Base-by-base conservation (phyloP, 2,888 invertebrate species). In the Spisula subtruncata region DNA sequence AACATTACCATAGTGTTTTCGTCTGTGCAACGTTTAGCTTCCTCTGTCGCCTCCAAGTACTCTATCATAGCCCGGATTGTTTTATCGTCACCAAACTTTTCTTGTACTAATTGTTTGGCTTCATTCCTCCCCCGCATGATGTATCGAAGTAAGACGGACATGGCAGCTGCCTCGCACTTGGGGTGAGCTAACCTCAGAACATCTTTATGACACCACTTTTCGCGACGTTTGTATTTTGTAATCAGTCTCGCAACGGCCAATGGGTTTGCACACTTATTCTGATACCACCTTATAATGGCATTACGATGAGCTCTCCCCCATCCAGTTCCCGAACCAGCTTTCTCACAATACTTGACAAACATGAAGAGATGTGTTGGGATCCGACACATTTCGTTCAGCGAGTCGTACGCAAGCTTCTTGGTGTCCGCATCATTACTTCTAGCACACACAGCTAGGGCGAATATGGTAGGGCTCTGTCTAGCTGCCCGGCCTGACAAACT, bases 141-240 rank as follows among this genome's bases (percentile, higher is more conserved):
- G 79, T 93, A 95, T 56, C 93, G 88, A 25, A 93, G 79, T 20
- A 95, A 86, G 10, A 93, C 92, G 5, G 92, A 94, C 14, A 94
- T 54, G 8, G 86, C 92, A 25, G 92, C 91, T 48, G 90, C 81
- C 18, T 75, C 88, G 0, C 95, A 91, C 87, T 94, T 95, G 16
- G 93, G 92, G 83, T 96, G 95, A 41, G 94, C 84, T 35, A 95
- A 89, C 51, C 97, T 95, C 97, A 97, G 97, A n/a, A 98, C 97
- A 93, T 98, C 98, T 94, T 98, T 98, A 96, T 98, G 98, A 0
- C 97, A 97, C 97, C 98, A 98, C 6, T 98, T 98, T 94, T 98
- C 97, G 92, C 98, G 97, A 14, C 97, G 97, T 84, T 97, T 97
- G 86, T 97, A 97, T 95, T 97, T 97, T 6, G 98, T 97, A 32